Evolutionary conservation across 2,888 invertebrate species (phyloP).

Genomic region (Lochmaea crataegi): DNA sequence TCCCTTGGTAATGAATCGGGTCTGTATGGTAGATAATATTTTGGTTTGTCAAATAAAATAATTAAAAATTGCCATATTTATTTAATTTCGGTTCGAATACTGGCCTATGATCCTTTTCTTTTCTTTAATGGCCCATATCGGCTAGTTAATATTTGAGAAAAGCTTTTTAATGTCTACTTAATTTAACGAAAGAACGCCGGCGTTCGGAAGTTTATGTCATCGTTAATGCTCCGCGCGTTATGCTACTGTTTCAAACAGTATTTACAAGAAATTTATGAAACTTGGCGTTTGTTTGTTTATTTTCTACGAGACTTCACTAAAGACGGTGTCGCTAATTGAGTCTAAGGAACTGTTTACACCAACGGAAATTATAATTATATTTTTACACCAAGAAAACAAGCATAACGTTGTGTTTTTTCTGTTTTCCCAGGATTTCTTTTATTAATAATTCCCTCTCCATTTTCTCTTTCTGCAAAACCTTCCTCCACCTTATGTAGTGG

Average conservation of each 20-base stretch:
- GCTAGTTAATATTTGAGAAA: slow-evolving; percentile 39
- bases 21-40: too few species aligned
- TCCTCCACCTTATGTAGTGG: too few species aligned
- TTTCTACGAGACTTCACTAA: neutral
- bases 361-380: neutral
- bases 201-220: slow-evolving; percentile 29
- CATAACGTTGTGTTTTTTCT: too few species aligned
- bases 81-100: neutral
- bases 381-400: neutral
- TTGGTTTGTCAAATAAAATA: too few species aligned
- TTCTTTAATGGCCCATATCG: slow-evolving; percentile 36
- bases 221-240: slow-evolving; percentile 10
- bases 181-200: slow-evolving; percentile 25
- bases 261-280: neutral
- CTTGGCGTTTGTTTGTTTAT: neutral
- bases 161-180: slow-evolving; percentile 37
- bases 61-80: neutral
- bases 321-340: neutral
- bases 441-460: too few species aligned
- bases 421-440: too few species aligned
- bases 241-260: neutral
- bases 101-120: slow-evolving; percentile 15
- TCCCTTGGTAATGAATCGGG: too few species aligned
- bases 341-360: neutral
- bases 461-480: too few species aligned